These are phyloP conservation scores for Ectropis grisescens DNA, from an alignment of 1,140 invertebrate species.

Conservation along the genomic window DNA sequence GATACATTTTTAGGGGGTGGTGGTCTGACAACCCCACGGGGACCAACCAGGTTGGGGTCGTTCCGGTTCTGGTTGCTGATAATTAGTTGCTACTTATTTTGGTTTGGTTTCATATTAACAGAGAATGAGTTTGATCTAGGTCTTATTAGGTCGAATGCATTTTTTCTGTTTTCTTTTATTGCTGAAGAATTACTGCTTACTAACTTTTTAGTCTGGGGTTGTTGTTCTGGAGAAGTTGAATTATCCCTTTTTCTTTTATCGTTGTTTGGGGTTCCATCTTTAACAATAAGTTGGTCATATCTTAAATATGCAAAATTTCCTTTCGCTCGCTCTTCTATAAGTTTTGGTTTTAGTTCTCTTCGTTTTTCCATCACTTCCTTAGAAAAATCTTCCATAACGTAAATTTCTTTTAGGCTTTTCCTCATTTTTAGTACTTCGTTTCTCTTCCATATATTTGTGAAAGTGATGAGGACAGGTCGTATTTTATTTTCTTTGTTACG, in stretches of 20 bases:
- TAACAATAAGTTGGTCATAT: constrained; percentile 20
- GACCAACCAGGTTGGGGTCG: constrained; percentile 15
- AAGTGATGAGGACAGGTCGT: constrained; percentile 10
- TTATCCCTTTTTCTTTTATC: constrained; percentile 22
- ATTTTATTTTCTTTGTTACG: constrained; percentile 7
- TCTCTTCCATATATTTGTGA: constrained; percentile 13
- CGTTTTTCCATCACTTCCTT: constrained; percentile 22
- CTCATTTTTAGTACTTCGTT: constrained; percentile 15
- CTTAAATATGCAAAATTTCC: constrained; percentile 16
- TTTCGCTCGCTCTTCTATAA: constrained; percentile 16
- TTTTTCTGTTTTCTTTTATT: not conserved
- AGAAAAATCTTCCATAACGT: constrained; percentile 18
- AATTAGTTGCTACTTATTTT: constrained; percentile 14
- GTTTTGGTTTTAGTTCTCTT: constrained; percentile 11
- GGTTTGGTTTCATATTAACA: constrained; percentile 7
- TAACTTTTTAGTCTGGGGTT: constrained; percentile 7
- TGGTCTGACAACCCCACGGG: constrained; percentile 3
- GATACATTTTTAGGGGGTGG: constrained; percentile 7
- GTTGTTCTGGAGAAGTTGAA: constrained; percentile 10
- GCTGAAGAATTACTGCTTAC: constrained; percentile 1
- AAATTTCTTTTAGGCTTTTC: constrained; percentile 12
- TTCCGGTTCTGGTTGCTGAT: constrained; percentile 12
- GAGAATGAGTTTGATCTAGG: constrained; percentile 1
- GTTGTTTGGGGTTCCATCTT: constrained; percentile 9
- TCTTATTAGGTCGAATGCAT: not conserved